phyloP scores from a whole-genome alignment of 2,113 vertebrate species.

The Eptatretus burgeri region DNA sequence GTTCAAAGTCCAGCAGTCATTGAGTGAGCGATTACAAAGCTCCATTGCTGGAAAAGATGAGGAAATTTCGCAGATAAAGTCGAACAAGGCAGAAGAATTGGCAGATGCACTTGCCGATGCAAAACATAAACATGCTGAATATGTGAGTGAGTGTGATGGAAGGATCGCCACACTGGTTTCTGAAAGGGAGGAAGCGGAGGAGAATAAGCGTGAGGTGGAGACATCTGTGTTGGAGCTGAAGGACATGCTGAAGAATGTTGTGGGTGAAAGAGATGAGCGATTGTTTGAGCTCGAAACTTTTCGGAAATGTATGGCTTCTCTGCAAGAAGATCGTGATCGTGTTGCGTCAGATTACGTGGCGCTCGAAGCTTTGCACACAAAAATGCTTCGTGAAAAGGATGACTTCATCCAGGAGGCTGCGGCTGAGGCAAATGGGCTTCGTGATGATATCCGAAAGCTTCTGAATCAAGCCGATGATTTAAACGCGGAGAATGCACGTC shows the following conservation, averaged over 20 bases:
- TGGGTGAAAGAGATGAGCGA: conserved; percentile 29
- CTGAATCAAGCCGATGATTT: conserved; percentile 48
- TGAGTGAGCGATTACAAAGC: conserved; percentile 31
- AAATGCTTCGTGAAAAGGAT: conserved; percentile 58
- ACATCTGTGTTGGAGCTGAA: conserved; percentile 21
- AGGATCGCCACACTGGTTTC: conserved; percentile 22
- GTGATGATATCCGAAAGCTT: conserved; percentile 43
- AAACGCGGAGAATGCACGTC: conserved; percentile 55
- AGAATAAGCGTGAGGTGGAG: conserved; percentile 23
- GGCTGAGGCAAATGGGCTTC: conserved; percentile 50
- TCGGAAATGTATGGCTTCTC: conserved; percentile 56
- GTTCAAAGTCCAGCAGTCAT: conserved; percentile 33
- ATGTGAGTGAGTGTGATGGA: conserved; percentile 28
- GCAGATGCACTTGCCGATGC: conserved; percentile 28
- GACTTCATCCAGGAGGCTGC: conserved; percentile 65
- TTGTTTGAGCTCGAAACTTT: conserved; percentile 46
- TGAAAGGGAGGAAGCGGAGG: conserved; percentile 22
- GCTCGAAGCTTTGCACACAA: conserved; percentile 53
- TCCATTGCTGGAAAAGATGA: conserved; percentile 47
- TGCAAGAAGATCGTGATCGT: conserved; percentile 60
- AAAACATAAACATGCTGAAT: conserved; percentile 34
- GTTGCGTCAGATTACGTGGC: conserved; percentile 43
- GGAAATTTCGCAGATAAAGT: conserved; percentile 24
- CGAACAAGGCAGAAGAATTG: conserved; percentile 45
- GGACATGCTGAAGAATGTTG: conserved; percentile 21